phyloP scores from a whole-genome alignment of 1,140 invertebrate genomes.

The Drosophila busckii region DNA sequence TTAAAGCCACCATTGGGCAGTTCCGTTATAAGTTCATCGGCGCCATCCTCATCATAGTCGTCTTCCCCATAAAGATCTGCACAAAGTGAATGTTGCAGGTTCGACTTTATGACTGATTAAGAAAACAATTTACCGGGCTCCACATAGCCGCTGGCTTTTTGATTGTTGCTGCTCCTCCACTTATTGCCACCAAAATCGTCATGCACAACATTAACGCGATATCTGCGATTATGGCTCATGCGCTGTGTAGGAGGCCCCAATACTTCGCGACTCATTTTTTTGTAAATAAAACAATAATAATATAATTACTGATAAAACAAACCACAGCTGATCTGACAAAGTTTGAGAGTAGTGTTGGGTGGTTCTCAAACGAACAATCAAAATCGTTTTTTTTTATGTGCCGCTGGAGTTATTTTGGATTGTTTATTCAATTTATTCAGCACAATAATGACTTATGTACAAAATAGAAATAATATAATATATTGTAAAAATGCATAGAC shows the following conservation, averaged over 20 bases:
- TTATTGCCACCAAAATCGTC: slow-evolving; percentile 63
- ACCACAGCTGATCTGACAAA: not conserved
- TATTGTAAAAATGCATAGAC: too few species aligned
- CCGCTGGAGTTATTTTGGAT: too few species aligned
- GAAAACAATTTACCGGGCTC: slow-evolving; percentile 38
- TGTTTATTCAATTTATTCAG: too few species aligned
- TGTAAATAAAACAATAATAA: not conserved
- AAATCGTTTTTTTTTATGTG: too few species aligned
- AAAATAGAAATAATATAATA: too few species aligned
- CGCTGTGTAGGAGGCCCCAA: slow-evolving; percentile 45
- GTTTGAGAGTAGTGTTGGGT: too few species aligned
- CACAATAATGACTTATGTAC: too few species aligned
- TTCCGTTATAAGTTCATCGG: slow-evolving; percentile 33
- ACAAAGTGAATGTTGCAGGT: not conserved
- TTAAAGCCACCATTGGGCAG: slow-evolving; percentile 36
- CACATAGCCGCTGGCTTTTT: slow-evolving; percentile 27
- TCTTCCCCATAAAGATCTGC: slow-evolving; percentile 66
- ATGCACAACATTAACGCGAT: slow-evolving; percentile 66
- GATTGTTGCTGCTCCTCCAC: slow-evolving; percentile 38
- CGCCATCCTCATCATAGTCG: slow-evolving; percentile 49
- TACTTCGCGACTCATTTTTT: slow-evolving; percentile 63
- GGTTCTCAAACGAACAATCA: too few species aligned
- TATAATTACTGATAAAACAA: not conserved
- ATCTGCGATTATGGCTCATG: slow-evolving; percentile 57
- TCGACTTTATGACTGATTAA: too few species aligned